Evolutionary conservation across 1,140 invertebrate genomes (phyloP).

Genomic region (Drosophila prosaltans): DNA sequence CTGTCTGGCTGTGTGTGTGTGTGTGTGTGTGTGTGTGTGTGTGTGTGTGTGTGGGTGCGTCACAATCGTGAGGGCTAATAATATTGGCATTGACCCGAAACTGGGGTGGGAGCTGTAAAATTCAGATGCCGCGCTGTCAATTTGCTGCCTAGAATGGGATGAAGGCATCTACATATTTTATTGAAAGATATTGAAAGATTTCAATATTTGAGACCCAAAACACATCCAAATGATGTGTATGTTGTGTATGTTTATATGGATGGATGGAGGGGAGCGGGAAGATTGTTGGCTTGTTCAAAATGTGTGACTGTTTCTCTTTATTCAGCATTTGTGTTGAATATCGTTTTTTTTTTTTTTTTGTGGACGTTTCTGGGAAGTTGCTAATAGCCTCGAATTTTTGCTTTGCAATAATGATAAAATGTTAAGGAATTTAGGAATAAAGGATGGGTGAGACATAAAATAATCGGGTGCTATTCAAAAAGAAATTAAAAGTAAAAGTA

Average conservation of each 20-base stretch:
- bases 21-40: background rate
- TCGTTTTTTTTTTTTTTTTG: background rate
- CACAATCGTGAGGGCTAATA: slow-evolving; percentile 53
- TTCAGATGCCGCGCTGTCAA: slow-evolving; percentile 77
- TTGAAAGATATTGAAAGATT: slow-evolving; percentile 82
- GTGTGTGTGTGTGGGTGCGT: background rate
- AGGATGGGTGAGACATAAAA: too few species aligned
- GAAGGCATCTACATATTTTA: slow-evolving; percentile 80
- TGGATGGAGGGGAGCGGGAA: slow-evolving; percentile 15
- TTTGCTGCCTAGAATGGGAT: slow-evolving; percentile 43
- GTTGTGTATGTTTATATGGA: slow-evolving; percentile 15
- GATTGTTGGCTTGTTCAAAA: background rate
- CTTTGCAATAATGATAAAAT: slow-evolving; percentile 9
- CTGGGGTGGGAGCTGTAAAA: slow-evolving; percentile 64
- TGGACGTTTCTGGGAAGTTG: slow-evolving; percentile 6
- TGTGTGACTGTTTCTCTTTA: background rate
- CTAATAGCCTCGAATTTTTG: slow-evolving; percentile 28
- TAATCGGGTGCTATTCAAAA: too few species aligned
- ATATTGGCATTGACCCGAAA: slow-evolving; percentile 76
- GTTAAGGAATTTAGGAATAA: background rate
- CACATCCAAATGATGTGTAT: slow-evolving; percentile 14
- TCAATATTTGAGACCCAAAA: slow-evolving; percentile 65
- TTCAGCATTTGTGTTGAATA: background rate
- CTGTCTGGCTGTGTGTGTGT: background rate
- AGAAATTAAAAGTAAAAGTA: too few species aligned